Conservation (phyloP, 2,113 vertebrate species). For the Antechinus flavipes region DNA sequence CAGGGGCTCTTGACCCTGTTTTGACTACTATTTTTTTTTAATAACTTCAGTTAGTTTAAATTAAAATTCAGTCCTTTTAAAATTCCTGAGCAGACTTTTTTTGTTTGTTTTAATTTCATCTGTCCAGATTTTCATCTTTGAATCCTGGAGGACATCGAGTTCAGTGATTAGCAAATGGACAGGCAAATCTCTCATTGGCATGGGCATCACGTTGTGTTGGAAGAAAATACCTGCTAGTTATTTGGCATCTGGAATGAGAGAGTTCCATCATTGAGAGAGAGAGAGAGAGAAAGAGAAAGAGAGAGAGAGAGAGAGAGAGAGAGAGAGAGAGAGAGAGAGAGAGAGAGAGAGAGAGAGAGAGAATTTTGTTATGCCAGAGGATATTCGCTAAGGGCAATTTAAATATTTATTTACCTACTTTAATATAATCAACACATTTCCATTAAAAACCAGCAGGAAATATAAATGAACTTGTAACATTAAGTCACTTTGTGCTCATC, state of each 20-base stretch:
- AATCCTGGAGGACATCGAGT: neutral
- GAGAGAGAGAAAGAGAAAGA: too few relatives aligned
- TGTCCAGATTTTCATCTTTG: neutral
- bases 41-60: neutral
- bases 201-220: neutral
- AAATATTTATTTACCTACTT: neutral
- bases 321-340: too few relatives aligned
- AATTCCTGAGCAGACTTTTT: neutral
- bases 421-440: slow-evolving; percentile 38
- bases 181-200: neutral
- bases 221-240: neutral
- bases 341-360: neutral
- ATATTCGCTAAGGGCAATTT: neutral
- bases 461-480: neutral
- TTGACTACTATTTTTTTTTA: neutral
- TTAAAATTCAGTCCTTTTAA: neutral
- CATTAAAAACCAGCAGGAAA: slow-evolving; percentile 3
- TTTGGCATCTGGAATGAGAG: neutral
- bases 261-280: neutral
- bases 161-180: neutral
- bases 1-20: neutral
- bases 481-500: slow-evolving; percentile 28
- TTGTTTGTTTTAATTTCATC: neutral
- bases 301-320: neutral
- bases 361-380: neutral